A percentile compares a stretch with the other conserved stretches of the same genome.
Evolutionary conservation across 2,888 invertebrate genomes (phyloP).

Genomic region (Lithophane socia): DNA sequence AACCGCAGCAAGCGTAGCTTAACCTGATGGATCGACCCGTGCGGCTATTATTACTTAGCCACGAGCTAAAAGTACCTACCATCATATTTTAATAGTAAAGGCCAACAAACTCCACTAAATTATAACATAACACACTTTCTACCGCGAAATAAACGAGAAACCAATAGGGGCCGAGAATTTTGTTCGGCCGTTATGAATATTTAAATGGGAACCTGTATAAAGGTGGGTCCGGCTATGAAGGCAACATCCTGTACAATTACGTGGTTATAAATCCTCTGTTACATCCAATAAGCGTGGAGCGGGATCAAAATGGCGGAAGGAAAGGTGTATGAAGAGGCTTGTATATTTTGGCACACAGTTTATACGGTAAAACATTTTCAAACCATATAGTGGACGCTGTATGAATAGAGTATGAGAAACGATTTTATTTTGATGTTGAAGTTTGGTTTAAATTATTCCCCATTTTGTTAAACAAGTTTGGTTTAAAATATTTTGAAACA

Average conservation of each 20-base stretch:
- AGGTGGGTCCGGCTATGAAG: constrained; percentile 46
- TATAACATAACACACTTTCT: constrained; percentile 31
- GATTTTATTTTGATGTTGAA: background rate
- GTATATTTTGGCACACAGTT: constrained; percentile 17
- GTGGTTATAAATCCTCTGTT: constrained; percentile 61
- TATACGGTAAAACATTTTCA: background rate
- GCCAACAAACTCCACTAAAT: constrained; percentile 33
- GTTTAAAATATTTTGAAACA: no score
- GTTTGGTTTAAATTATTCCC: background rate
- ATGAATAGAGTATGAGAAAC: background rate
- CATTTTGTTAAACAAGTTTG: no score
- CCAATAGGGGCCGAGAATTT: constrained; percentile 44
- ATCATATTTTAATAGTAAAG: constrained; percentile 12
- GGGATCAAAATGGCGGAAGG: constrained; percentile 43
- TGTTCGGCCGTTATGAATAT: constrained; percentile 59
- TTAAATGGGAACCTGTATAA: constrained; percentile 50
- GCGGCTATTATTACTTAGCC: no score
- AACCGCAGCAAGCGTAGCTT: no score
- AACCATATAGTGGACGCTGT: background rate
- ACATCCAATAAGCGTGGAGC: constrained; percentile 45
- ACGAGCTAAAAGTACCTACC: no score
- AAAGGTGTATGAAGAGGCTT: background rate
- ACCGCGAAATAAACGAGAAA: constrained; percentile 43
- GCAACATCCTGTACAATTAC: constrained; percentile 55
- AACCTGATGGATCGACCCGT: no score